Evolutionary conservation across 2,797 vertebrate genomes (phyloP).

Genomic region (Paratrypauchen microcephalus): DNA sequence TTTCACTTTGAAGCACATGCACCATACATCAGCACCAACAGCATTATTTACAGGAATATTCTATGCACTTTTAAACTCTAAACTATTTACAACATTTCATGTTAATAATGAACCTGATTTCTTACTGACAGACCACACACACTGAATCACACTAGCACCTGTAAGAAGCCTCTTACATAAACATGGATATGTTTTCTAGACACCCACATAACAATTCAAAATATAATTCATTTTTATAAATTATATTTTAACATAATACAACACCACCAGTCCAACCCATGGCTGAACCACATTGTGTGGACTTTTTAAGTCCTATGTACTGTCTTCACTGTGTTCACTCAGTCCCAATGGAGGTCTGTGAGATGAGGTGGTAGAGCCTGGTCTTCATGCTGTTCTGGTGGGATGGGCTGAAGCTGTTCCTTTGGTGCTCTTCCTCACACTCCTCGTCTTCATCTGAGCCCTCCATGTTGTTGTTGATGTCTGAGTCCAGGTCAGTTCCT

Average conservation of each 20-base stretch:
- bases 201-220: neutral
- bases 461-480: slow-evolving; percentile 56
- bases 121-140: neutral
- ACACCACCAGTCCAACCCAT: neutral
- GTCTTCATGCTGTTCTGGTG: slow-evolving; percentile 27
- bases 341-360: slow-evolving; percentile 36
- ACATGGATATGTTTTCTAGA: neutral
- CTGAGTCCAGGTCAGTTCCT: slow-evolving; percentile 63
- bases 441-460: slow-evolving; percentile 48
- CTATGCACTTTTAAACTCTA: neutral
- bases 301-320: slow-evolving; percentile 15
- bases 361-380: slow-evolving; percentile 26
- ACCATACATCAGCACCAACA: neutral
- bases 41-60: neutral
- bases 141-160: neutral
- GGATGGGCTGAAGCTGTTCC: slow-evolving; percentile 4
- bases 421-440: neutral
- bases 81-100: slow-evolving; percentile 2
- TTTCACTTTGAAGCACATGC: neutral
- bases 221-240: neutral
- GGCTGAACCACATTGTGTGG: neutral
- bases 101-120: neutral
- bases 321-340: slow-evolving; percentile 20
- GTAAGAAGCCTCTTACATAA: neutral
- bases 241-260: neutral